Conservation (phyloP, 2,888 invertebrate species). For the Ypsolopha sequella region DNA sequence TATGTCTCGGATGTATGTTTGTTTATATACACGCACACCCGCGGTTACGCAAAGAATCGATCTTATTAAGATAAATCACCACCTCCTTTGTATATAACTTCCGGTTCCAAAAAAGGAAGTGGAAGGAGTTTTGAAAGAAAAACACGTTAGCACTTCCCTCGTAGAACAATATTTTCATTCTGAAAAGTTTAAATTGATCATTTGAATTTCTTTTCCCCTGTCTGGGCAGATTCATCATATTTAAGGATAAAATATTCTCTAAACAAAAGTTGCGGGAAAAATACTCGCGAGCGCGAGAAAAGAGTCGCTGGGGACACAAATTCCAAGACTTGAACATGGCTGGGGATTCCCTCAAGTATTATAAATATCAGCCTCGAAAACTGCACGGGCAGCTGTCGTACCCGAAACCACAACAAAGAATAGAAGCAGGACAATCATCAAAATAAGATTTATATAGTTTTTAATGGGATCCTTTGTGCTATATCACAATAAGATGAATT, state of each 20-base stretch:
- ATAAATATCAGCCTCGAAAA: constrained; percentile 33
- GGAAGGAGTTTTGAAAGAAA: too few species aligned
- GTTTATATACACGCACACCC: too few species aligned
- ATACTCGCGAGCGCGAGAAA: constrained; percentile 22
- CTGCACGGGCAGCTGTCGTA: not conserved
- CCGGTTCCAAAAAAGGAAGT: too few species aligned
- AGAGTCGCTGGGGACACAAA: constrained; percentile 40
- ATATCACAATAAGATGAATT: too few species aligned
- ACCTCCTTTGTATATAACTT: too few species aligned
- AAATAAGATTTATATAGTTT: too few species aligned
- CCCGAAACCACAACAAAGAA: not conserved
- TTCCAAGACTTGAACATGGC: constrained; percentile 35
- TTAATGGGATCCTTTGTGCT: too few species aligned
- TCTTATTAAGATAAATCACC: too few species aligned
- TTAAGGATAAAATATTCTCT: constrained; percentile 8
- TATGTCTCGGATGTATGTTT: too few species aligned
- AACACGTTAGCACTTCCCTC: too few species aligned
- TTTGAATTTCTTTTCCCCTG: not conserved
- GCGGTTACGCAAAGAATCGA: too few species aligned
- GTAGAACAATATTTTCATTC: too few species aligned
- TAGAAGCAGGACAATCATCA: not conserved
- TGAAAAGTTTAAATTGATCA: not conserved
- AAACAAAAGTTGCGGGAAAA: constrained; percentile 25
- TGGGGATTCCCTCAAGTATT: constrained; percentile 39
- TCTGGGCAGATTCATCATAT: not conserved